These are phyloP conservation scores for Macrophya alboannulata DNA, from an alignment of 2,888 invertebrate genomes.

Conservation along the genomic window DNA sequence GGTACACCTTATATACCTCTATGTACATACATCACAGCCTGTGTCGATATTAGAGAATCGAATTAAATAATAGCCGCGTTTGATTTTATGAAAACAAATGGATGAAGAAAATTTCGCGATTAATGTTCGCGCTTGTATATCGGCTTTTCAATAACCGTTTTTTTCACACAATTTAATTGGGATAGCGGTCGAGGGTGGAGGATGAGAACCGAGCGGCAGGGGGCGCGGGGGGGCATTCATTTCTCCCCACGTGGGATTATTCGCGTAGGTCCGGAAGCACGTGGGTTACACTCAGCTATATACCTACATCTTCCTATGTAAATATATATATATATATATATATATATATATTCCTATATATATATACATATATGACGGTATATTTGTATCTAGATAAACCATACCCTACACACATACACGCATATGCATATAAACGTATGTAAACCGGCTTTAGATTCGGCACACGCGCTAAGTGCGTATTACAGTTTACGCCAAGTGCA, in stretches of 20 bases:
- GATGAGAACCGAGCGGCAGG: no score
- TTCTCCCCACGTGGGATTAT: neutral
- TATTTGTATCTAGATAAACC: neutral
- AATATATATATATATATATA: no score
- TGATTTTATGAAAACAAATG: slow-evolving; percentile 7
- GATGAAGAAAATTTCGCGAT: slow-evolving; percentile 6
- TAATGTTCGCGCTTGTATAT: slow-evolving; percentile 1
- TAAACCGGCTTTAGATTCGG: slow-evolving; percentile 8
- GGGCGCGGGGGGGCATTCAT: neutral
- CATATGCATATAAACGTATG: neutral
- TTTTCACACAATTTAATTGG: neutral
- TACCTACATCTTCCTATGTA: no score
- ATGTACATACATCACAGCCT: neutral
- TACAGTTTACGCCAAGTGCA: slow-evolving; percentile 63
- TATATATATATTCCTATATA: neutral
- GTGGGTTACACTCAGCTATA: neutral
- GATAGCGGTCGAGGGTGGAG: neutral
- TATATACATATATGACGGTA: no score
- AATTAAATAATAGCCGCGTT: neutral
- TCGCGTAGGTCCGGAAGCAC: neutral
- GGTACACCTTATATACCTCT: no score
- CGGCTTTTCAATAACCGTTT: slow-evolving; percentile 13
- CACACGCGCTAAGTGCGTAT: slow-evolving; percentile 4
- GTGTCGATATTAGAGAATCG: neutral
- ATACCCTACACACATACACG: neutral